phyloP scores from a whole-genome alignment of 1,140 invertebrate genomes.

The Stenopsyche tienmushanensis region DNA sequence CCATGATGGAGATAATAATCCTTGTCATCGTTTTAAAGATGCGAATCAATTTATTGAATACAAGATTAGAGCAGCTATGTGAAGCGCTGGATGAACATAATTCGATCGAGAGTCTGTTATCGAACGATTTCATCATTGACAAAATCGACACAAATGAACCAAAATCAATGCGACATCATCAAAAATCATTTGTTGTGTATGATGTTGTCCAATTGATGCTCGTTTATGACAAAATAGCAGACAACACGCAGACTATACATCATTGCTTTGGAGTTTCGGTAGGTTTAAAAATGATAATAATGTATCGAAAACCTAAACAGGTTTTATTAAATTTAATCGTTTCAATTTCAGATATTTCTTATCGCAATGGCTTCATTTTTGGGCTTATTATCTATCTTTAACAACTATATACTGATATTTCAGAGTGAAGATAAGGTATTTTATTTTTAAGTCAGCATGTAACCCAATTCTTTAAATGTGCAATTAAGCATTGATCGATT shows the following conservation, averaged over 20 bases:
- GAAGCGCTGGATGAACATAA: no score
- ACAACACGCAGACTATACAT: constrained; percentile 1
- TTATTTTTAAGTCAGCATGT: no score
- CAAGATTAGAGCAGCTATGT: not conserved
- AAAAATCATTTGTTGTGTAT: constrained; percentile 10
- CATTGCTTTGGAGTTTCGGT: constrained; percentile 12
- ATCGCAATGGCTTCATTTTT: constrained; percentile 9
- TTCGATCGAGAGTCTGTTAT: no score
- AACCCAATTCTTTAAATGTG: no score
- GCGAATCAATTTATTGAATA: not conserved
- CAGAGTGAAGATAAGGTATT: no score
- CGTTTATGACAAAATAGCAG: constrained; percentile 16
- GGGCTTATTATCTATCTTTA: not conserved
- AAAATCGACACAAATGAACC: no score
- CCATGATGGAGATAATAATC: constrained; percentile 6
- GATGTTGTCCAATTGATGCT: constrained; percentile 11
- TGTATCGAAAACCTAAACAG: no score
- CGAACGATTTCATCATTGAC: no score
- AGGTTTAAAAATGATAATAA: no score
- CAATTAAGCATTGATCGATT: no score
- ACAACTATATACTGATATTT: constrained; percentile 8
- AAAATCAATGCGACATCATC: not conserved
- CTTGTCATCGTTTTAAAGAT: constrained; percentile 4
- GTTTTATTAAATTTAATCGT: no score
- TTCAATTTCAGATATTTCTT: constrained; percentile 8